These are phyloP conservation scores for Furcifer pardalis DNA, from an alignment of 2,797 vertebrate species.

Conservation along the genomic window DNA sequence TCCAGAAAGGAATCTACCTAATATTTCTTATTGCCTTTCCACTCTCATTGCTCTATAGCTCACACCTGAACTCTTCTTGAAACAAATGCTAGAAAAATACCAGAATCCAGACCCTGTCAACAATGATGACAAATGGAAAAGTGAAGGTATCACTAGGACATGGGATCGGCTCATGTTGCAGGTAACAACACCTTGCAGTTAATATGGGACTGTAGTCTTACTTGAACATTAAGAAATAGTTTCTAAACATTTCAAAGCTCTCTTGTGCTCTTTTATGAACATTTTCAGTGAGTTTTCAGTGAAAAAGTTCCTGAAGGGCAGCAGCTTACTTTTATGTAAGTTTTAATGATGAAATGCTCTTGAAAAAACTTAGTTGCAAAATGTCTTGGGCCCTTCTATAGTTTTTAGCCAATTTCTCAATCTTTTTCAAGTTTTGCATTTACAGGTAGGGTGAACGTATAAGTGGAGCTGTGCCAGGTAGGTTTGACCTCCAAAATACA, in stretches of 20 bases:
- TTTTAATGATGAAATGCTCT: background rate
- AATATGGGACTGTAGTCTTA: background rate
- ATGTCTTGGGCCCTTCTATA: background rate
- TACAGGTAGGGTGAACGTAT: background rate
- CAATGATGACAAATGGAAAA: conserved; percentile 68
- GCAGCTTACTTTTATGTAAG: background rate
- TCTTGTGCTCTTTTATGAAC: background rate
- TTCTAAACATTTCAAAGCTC: background rate
- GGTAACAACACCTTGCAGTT: conserved; percentile 60
- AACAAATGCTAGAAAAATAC: conserved; percentile 82
- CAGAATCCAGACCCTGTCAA: conserved; percentile 62
- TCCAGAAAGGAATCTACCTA: conserved; percentile 18
- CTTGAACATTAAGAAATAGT: background rate
- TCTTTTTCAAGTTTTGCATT: background rate
- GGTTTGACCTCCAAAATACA: background rate
- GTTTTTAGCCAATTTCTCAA: background rate
- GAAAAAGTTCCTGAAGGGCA: background rate
- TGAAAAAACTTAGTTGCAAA: too few species aligned
- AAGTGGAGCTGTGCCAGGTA: background rate
- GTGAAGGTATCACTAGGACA: conserved; percentile 68
- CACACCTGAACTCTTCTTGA: conserved; percentile 76
- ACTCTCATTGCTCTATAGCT: conserved; percentile 65
- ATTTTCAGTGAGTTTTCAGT: background rate
- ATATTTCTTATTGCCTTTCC: conserved; percentile 32
- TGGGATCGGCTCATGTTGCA: conserved; percentile 81